phyloP scores from a whole-genome alignment of 2,888 invertebrate species.

The Athetis lepigone region DNA sequence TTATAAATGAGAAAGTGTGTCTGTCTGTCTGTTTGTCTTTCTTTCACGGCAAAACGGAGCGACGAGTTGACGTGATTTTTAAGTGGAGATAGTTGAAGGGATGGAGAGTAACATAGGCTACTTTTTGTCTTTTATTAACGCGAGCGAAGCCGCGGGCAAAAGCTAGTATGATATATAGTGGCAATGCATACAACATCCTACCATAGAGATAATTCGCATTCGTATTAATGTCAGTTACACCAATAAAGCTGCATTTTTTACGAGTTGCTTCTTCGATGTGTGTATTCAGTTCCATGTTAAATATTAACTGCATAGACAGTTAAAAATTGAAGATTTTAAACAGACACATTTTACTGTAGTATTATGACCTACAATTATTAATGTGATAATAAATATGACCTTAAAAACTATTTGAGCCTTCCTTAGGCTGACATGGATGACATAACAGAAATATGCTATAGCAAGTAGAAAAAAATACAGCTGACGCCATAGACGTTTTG shows the following conservation, averaged over 20 bases:
- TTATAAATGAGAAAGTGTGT: too few relatives aligned
- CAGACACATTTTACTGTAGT: constrained; percentile 25
- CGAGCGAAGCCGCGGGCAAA: too few relatives aligned
- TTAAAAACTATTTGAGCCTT: constrained; percentile 46
- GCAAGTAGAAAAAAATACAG: constrained; percentile 19
- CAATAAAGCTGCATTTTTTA: constrained; percentile 10
- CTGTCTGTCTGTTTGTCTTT: too few relatives aligned
- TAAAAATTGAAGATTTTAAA: constrained; percentile 24
- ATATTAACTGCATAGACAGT: not conserved
- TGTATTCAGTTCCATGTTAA: not conserved
- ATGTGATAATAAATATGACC: constrained; percentile 42
- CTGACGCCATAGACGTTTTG: constrained; percentile 14
- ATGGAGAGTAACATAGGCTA: too few relatives aligned
- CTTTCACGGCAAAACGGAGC: too few relatives aligned
- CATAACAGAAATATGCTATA: constrained; percentile 26
- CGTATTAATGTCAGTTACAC: constrained; percentile 11
- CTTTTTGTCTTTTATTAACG: too few relatives aligned
- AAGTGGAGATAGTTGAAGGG: too few relatives aligned
- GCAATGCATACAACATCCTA: constrained; percentile 1
- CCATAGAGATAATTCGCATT: not conserved
- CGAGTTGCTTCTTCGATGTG: not conserved
- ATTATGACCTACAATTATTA: constrained; percentile 28
- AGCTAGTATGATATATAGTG: too few relatives aligned
- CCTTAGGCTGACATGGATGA: constrained; percentile 37
- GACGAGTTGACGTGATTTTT: too few relatives aligned